These are phyloP conservation scores for Cryptotis parvus DNA, from an alignment of 2,113 vertebrate species.

Conservation along the genomic window DNA sequence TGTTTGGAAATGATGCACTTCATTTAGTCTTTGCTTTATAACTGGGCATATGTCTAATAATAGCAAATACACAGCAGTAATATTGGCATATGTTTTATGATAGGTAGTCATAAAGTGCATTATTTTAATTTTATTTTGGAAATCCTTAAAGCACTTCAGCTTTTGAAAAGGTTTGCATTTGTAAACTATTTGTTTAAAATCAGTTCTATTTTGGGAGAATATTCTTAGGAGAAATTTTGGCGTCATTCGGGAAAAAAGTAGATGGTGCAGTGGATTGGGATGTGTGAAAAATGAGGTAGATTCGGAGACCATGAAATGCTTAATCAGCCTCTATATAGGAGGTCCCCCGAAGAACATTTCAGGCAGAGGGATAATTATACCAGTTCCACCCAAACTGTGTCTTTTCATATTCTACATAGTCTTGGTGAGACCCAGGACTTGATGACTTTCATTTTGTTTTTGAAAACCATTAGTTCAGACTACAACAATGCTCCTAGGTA, in stretches of 20 bases:
- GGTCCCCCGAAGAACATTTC: not conserved
- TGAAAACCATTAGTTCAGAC: not conserved
- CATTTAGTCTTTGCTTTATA: not conserved
- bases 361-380: not conserved
- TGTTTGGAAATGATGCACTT: not conserved
- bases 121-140: slow-evolving; percentile 10
- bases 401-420: not conserved
- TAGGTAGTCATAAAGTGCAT: not conserved
- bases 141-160: not conserved
- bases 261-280: not conserved
- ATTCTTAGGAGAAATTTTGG: not conserved
- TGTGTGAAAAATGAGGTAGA: not conserved
- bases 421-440: not conserved
- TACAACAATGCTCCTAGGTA: not conserved
- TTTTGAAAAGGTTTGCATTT: slow-evolving; percentile 1
- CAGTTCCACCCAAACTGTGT: not conserved
- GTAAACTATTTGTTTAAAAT: not conserved
- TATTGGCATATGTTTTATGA: not conserved
- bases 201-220: not conserved
- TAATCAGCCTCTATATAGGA: not conserved
- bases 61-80: not conserved
- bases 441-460: not conserved
- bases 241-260: not conserved
- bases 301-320: not conserved
- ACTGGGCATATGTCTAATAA: slow-evolving; percentile 23